Base-by-base conservation (phyloP, 2,888 invertebrate species). In the Uropetala carovei region DNA sequence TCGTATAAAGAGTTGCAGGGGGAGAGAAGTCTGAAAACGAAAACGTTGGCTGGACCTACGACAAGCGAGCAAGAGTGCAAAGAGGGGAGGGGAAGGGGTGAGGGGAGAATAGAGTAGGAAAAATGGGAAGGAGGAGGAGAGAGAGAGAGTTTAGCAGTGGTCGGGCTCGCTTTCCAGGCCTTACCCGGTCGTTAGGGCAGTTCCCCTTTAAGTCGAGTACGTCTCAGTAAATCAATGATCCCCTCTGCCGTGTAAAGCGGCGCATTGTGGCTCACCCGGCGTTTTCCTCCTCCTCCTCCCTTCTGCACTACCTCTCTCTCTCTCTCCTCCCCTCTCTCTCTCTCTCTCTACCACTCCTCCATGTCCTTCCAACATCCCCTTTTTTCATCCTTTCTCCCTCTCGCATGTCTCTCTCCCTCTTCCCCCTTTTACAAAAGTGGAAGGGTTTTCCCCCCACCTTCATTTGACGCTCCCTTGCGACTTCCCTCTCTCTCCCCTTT, bases 231-330 rank as follows among this genome's bases (percentile, higher is more conserved):
- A 89, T 89, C 89, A 89, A 89, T 89, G 89, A 89, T 89, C 60
- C 89, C 89, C 89, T 89, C 64, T 89, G 89, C 89, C 89, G 68
- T 89, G 89, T 89, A 89, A 75, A 89, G 89, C 89, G 64, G 89
- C 89, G 89, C 89, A 89, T 89, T 89, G 89, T 89, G 64, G 89
- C 89, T 56, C 89, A 89, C 43, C 43, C 86, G 16, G 43, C 60
- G 18, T n/a, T 59, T 59, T 60, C 56, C 64, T 30, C 56, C n/a
- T 18, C 57, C 64, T 18, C 85, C 30, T 16, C 92, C 27, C 60
- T 43, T 91, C 86, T 56, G 27, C 60, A 56, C 83, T 85, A 27
- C n/a, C 14, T 92, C 85, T 92, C 68, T 30, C 83, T 56, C 18
- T 68, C 84, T 85, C 56, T 3, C 64, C 30, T 64, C 56, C 64